A percentile compares a stretch with the other conserved stretches of the same genome.
Conservation (phyloP, 2,113 vertebrate species). For the Trematomus loennbergii region DNA sequence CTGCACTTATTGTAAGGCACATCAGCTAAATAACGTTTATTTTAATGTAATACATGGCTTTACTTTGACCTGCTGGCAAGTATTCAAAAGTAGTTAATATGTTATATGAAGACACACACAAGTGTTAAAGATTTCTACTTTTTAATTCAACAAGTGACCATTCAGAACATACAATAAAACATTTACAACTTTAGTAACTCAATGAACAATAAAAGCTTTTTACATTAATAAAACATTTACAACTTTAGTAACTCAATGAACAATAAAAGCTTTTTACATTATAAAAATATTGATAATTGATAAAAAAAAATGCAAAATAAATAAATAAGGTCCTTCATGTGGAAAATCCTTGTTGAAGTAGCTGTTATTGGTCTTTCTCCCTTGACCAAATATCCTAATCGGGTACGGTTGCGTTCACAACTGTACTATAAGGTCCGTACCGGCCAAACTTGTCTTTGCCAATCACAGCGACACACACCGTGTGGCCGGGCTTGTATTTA, state of each 20-base stretch:
- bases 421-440: slow-evolving; percentile 85
- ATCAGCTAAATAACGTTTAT: too few species aligned
- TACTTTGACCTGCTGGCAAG: neutral
- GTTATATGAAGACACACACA: too few species aligned
- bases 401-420: slow-evolving; percentile 22
- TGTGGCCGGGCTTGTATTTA: slow-evolving; percentile 72
- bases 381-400: too few species aligned
- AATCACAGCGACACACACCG: slow-evolving; percentile 81
- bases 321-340: neutral
- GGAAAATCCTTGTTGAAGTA: neutral
- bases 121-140: neutral
- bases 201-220: neutral
- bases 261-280: too few species aligned
- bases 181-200: neutral
- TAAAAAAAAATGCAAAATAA: too few species aligned
- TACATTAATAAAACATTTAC: too few species aligned
- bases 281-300: too few species aligned
- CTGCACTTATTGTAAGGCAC: too few species aligned
- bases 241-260: too few species aligned
- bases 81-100: neutral
- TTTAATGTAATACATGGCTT: neutral
- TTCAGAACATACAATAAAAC: neutral
- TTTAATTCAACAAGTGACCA: neutral
- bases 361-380: neutral
- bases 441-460: slow-evolving; percentile 83